Evolutionary conservation across 2,113 vertebrate genomes (phyloP).

Genomic region (Microcebus lehilahytsara): DNA sequence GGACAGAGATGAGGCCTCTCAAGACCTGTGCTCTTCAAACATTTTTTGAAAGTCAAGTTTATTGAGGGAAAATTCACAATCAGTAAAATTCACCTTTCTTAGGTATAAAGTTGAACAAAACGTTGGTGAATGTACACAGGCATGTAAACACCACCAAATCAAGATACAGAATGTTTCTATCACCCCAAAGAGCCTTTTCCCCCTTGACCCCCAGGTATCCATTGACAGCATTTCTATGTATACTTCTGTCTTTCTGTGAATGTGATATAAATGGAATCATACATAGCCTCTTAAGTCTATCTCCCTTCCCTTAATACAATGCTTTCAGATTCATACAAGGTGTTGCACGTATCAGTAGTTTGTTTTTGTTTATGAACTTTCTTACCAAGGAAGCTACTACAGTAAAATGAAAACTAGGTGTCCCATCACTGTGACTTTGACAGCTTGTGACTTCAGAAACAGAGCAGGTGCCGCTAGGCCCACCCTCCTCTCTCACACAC

Average conservation of each 20-base stretch:
- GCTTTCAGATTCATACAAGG: not conserved
- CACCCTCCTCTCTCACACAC: not conserved
- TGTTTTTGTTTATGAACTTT: not conserved
- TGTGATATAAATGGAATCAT: not conserved
- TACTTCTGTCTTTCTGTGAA: not conserved
- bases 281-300: not conserved
- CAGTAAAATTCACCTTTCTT: not conserved
- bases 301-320: not conserved
- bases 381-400: not conserved
- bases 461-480: not conserved
- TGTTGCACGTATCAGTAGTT: not conserved
- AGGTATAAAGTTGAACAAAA: not conserved
- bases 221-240: not conserved
- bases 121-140: not conserved
- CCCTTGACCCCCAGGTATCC: not conserved
- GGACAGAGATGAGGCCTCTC: not conserved
- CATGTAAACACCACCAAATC: not conserved
- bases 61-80: not conserved
- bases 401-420: not conserved
- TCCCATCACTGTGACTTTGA: not conserved
- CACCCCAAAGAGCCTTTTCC: not conserved
- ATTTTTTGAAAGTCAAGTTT: not conserved
- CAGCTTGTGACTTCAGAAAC: not conserved
- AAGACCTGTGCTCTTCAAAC: not conserved
- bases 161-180: not conserved